Evolutionary conservation across 2,113 vertebrate genomes (phyloP).

Genomic region (Pterocles burchelli): DNA sequence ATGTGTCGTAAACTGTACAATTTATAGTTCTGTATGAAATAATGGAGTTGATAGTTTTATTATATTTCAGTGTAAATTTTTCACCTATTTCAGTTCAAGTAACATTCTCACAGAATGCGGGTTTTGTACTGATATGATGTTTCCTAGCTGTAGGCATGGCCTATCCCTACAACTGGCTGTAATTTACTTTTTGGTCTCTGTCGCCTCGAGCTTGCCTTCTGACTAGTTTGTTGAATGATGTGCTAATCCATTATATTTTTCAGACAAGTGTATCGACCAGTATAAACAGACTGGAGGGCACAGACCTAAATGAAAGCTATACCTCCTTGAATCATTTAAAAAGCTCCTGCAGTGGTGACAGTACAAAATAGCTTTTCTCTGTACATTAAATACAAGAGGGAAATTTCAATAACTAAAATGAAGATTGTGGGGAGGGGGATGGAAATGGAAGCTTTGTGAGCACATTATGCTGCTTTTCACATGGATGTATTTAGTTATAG

Average conservation of each 20-base stretch:
- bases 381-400: constrained; percentile 65
- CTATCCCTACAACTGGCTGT: constrained; percentile 82
- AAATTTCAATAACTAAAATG: constrained; percentile 78
- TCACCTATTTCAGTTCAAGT: constrained; percentile 68
- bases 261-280: constrained; percentile 95
- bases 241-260: constrained; percentile 97
- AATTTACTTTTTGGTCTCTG: constrained; percentile 92
- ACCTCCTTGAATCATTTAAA: constrained; percentile 91
- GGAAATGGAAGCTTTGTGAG: not conserved
- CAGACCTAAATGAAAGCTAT: constrained; percentile 91
- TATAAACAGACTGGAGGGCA: constrained; percentile 96
- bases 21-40: constrained; percentile 57
- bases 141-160: constrained; percentile 86
- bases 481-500: constrained; percentile 30
- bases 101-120: constrained; percentile 70
- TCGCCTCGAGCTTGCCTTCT: constrained; percentile 88
- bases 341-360: constrained; percentile 80
- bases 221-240: constrained; percentile 92
- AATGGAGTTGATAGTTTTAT: constrained; percentile 74
- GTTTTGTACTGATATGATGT: constrained; percentile 83
- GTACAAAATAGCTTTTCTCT: constrained; percentile 75
- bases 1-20: constrained; percentile 5
- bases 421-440: not conserved
- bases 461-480: constrained; percentile 5
- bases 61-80: constrained; percentile 71